These are phyloP conservation scores for Goniozus legneri DNA, from an alignment of 1,140 invertebrate genomes.

Conservation along the genomic window DNA sequence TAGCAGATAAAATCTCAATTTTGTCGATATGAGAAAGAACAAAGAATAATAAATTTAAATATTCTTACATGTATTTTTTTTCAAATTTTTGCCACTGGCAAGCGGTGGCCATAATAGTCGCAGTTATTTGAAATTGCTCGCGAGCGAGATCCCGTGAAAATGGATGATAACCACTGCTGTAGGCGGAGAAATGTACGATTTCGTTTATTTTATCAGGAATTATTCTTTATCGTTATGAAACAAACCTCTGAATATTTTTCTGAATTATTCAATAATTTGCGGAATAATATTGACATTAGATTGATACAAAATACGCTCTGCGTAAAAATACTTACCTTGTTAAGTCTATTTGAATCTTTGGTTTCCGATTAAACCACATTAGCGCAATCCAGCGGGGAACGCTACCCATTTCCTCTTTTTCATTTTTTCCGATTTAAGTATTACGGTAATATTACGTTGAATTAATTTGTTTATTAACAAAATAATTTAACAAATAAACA, in stretches of 20 bases:
- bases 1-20: no score
- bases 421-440: neutral
- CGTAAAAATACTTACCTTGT: no score
- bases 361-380: neutral
- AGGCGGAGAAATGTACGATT: neutral
- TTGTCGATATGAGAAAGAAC: no score
- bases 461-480: neutral
- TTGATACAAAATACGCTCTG: no score
- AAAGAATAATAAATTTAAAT: neutral
- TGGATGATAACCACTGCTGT: neutral
- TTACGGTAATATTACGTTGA: neutral
- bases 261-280: neutral
- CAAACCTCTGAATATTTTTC: neutral
- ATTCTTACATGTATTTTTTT: neutral
- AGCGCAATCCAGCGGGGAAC: neutral
- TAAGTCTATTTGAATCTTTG: neutral
- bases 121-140: no score
- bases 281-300: no score
- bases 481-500: neutral
- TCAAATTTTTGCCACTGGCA: no score
- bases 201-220: neutral
- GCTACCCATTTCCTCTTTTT: neutral
- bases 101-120: no score
- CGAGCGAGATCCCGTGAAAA: neutral
- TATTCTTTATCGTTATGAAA: neutral